Base-by-base conservation (phyloP, 2,113 vertebrate genomes). In the Passer domesticus region DNA sequence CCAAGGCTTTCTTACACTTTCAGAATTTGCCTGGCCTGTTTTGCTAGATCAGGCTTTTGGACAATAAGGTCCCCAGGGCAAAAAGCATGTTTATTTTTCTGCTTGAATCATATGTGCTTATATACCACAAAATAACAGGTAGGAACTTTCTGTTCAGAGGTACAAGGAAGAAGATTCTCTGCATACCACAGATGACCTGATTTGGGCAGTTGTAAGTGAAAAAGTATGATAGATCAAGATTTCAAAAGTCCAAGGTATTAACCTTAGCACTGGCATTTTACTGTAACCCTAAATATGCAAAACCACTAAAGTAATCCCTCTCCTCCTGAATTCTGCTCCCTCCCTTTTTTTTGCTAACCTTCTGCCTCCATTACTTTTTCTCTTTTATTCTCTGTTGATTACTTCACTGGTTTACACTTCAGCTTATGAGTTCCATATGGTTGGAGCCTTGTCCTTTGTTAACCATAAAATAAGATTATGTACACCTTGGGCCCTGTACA, bases 61-160 rank as follows among this genome's bases (percentile, higher is more conserved):
- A 90, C 90, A 78, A 14, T 43, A 64, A 92, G 13, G 66, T 92
- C 83, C 62, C 69, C 49, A 37, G 53, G 92, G 83, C 76, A 95
- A 81, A 78, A 92, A 64, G 58, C 37, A 4, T 33, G 69, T 89
- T 96, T 94, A 50, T 78, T 75, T 90, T 94, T 76, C 88, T 96
- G n/a, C 73, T 84, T 70, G 69, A 77, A 77, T 91, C 87, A 16
- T 94, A 68, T 28, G n/a, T 59, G 79, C 68, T 94, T 20, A 46
- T 69, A 60, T 27, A 78, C 73, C 69, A 78, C 83, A 68, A 90
- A 94, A 83, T 1, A 70, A 78, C 31, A 60, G 46, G 84, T 73
- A 52, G 62, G 75, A 78, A 67, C 64, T 53, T 94, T 81, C 62
- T 75, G 60, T 81, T 83, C 47, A 43, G 69, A 92, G 58, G 56